These are phyloP conservation scores for Anas bahamensis DNA, from an alignment of 2,797 vertebrate genomes.

Conservation along the genomic window DNA sequence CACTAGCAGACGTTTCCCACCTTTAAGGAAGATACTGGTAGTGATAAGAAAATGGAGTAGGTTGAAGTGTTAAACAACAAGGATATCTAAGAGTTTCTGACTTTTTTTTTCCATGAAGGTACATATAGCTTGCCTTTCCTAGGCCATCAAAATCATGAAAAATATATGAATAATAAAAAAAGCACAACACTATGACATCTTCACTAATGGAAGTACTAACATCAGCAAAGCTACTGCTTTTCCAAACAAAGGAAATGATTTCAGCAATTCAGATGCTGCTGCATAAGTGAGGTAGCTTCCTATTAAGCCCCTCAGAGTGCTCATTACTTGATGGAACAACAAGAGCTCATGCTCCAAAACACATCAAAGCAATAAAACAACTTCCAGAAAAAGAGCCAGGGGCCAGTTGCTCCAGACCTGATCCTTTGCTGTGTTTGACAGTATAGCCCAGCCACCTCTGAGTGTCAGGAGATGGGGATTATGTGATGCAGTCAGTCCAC, in stretches of 20 bases:
- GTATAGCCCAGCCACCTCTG: not conserved
- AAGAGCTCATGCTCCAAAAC: not conserved
- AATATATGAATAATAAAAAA: too few relatives aligned
- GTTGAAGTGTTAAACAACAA: not conserved
- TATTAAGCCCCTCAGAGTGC: not conserved
- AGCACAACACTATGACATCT: not conserved
- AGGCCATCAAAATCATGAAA: not conserved
- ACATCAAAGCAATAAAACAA: not conserved
- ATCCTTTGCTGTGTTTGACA: not conserved
- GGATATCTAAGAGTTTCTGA: not conserved
- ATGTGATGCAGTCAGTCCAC: not conserved
- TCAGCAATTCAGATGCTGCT: not conserved
- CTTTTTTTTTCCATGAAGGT: not conserved
- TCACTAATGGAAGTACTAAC: not conserved
- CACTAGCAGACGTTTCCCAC: not conserved
- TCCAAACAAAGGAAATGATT: not conserved
- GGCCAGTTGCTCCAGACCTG: not conserved
- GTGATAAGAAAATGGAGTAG: not conserved
- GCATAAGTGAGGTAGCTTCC: not conserved
- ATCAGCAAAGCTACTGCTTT: not conserved
- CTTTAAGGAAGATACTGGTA: not conserved
- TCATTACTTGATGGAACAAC: not conserved
- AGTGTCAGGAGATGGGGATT: too few relatives aligned
- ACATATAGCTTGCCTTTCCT: not conserved
- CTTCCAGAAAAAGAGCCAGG: not conserved